Conservation (phyloP, 2,888 invertebrate genomes). For the Melanargia galathea region DNA sequence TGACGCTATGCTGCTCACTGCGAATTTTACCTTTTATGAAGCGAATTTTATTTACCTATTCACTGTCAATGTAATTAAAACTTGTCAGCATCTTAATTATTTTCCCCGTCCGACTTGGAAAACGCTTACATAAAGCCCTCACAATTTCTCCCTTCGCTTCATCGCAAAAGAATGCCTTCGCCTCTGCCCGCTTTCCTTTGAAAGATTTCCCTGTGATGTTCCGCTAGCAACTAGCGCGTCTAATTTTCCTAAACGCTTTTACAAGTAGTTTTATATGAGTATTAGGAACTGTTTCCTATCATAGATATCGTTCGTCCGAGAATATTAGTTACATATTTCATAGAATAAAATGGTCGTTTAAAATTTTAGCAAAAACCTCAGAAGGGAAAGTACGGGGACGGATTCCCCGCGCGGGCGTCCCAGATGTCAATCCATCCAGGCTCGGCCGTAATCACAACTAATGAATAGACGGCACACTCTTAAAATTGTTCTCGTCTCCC, state of each 20-base stretch:
- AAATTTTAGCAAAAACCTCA: slow-evolving; percentile 74
- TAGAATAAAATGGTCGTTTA: slow-evolving; percentile 56
- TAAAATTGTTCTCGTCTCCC: slow-evolving; percentile 62
- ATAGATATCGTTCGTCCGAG: neutral
- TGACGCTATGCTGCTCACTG: slow-evolving; percentile 31
- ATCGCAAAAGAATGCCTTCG: neutral
- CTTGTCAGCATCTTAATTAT: slow-evolving; percentile 43
- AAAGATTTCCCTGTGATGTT: slow-evolving; percentile 39
- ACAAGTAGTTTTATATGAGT: slow-evolving; percentile 20
- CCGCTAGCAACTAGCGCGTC: slow-evolving; percentile 19
- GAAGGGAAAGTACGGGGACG: slow-evolving; percentile 69
- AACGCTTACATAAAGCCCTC: slow-evolving; percentile 41
- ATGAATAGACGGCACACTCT: slow-evolving; percentile 73
- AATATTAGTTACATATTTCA: slow-evolving; percentile 52
- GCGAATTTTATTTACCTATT: slow-evolving; percentile 49
- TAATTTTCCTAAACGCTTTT: slow-evolving; percentile 12
- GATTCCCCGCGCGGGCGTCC: slow-evolving; percentile 65
- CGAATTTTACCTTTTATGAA: slow-evolving; percentile 40
- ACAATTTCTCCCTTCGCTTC: slow-evolving; percentile 11
- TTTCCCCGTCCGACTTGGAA: slow-evolving; percentile 40
- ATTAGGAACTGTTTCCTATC: slow-evolving; percentile 21
- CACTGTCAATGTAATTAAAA: slow-evolving; percentile 44
- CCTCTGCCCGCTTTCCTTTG: slow-evolving; percentile 38
- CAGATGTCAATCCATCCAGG: slow-evolving; percentile 79
- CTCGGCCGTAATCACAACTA: slow-evolving; percentile 72